Evolutionary conservation across 1,140 invertebrate species (phyloP), one percentile per base, ranked within the genome.

Genomic region (Bombus sylvicola): DNA sequence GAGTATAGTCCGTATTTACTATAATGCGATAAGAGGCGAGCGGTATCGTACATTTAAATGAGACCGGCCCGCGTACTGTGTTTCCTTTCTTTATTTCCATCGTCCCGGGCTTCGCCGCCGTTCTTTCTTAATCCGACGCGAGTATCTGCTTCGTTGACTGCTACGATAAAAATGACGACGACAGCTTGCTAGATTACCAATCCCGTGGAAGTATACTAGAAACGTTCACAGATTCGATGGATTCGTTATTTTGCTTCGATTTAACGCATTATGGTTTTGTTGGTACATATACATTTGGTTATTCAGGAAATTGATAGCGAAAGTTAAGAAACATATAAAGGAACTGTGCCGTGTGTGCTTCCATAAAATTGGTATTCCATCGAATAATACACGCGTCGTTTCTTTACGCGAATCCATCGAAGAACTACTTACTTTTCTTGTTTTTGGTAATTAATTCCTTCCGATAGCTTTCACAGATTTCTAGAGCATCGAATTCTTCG

Each of bases 21-120:
- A 94, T 94, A 94, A 94, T 94, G 92, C 92, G 92, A 92, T 93
- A 94, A 94, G 92, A 92, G 92, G 89, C 91, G 91, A 90, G 90
- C 85, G 85, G 88, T 93, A 94, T 94, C 91, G 91, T 93, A 93
- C 94, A 94, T 93, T 91, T 90, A 93, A 94, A 94, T 94, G 93
- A 94, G 90, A 87, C 87, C 77, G 59, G 81, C 59, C 72, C 86
- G 74, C 80, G 81, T 84, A 68, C 57, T 43, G 12, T 18, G n/a
- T 53, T 62, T 69, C 41, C 31, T 57, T 59, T 78, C 25, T 80
- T 80, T 69, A 71, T 83, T 77, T 64, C 28, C 31, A 18, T 12
- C 79, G 28, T 28, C 9, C 13, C 41, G 31, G 15, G 43, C 22
- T 41, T 43, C 37, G 69, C 41, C 41, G 31, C 39, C 34, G 57